phyloP scores from a whole-genome alignment of 2,888 invertebrate species.

The Sarcophaga subvicina region DNA sequence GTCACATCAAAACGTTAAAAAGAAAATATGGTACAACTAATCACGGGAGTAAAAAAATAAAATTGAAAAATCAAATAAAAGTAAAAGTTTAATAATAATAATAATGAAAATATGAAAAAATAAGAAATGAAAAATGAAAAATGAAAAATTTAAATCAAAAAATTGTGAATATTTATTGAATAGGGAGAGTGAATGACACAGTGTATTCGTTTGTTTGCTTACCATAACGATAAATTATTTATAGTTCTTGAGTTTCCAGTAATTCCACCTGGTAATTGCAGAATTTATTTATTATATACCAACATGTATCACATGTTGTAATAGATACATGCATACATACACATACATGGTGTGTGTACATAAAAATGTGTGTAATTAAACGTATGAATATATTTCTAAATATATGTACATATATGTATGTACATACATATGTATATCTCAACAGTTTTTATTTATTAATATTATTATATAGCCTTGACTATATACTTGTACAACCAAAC shows the following conservation, averaged over 20 bases:
- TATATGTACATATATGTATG: background rate
- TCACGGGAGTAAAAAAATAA: background rate
- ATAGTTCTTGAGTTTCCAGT: slow-evolving; percentile 36
- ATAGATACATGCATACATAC: background rate
- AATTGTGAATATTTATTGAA: slow-evolving; percentile 35
- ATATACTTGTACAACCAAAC: background rate
- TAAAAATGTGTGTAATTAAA: background rate
- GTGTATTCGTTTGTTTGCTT: slow-evolving; percentile 16
- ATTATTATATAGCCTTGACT: slow-evolving; percentile 59
- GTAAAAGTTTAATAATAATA: background rate
- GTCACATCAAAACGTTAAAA: slow-evolving; percentile 42
- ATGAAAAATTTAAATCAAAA: background rate
- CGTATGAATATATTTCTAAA: background rate
- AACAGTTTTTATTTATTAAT: slow-evolving; percentile 44
- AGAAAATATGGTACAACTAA: slow-evolving; percentile 36
- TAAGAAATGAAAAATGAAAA: background rate
- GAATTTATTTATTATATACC: background rate
- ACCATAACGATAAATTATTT: slow-evolving; percentile 30
- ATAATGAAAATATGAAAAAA: background rate
- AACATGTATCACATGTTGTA: slow-evolving; percentile 1
- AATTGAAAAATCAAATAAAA: background rate
- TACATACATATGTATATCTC: background rate
- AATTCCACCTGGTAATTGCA: too few relatives aligned
- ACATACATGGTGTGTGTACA: too few relatives aligned
- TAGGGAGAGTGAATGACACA: background rate